These are phyloP conservation scores for Creontiades dilutus DNA, from an alignment of 2,888 invertebrate genomes.

Conservation along the genomic window DNA sequence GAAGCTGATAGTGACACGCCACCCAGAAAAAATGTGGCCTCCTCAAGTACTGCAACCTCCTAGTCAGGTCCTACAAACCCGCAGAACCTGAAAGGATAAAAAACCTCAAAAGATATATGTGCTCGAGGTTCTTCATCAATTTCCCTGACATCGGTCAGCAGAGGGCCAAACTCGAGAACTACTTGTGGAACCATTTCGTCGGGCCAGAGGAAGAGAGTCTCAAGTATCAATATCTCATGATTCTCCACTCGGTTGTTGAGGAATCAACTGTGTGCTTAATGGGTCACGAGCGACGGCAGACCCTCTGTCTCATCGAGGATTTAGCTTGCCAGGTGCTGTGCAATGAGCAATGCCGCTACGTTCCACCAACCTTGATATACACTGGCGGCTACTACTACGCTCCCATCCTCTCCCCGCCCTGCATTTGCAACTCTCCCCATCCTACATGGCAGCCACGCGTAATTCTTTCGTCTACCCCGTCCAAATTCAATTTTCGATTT, in stretches of 20 bases:
- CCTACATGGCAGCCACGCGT: constrained; percentile 84
- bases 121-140: constrained; percentile 98
- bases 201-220: constrained; percentile 91
- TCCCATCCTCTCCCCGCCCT: constrained; percentile 81
- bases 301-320: constrained; percentile 94
- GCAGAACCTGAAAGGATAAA: constrained; percentile 94
- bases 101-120: constrained; percentile 85
- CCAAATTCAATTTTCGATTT: too few species aligned
- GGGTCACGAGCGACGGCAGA: constrained; percentile 99
- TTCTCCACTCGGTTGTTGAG: constrained; percentile 96
- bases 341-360: constrained; percentile 85
- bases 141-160: constrained; percentile 98
- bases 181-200: constrained; percentile 98
- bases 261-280: constrained; percentile 99
- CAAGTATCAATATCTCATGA: constrained; percentile 97
- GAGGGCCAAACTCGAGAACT: constrained; percentile 96
- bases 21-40: constrained; percentile 99
- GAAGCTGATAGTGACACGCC: constrained; percentile 97
- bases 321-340: constrained; percentile 88
- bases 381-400: constrained; percentile 85
- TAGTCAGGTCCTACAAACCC: constrained; percentile 95
- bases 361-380: constrained; percentile 81
- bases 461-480: too few species aligned
- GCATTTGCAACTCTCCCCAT: constrained; percentile 83
- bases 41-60: constrained; percentile 98